These are phyloP conservation scores for Habropoda laboriosa DNA, from an alignment of 1,140 invertebrate genomes.

Conservation along the genomic window DNA sequence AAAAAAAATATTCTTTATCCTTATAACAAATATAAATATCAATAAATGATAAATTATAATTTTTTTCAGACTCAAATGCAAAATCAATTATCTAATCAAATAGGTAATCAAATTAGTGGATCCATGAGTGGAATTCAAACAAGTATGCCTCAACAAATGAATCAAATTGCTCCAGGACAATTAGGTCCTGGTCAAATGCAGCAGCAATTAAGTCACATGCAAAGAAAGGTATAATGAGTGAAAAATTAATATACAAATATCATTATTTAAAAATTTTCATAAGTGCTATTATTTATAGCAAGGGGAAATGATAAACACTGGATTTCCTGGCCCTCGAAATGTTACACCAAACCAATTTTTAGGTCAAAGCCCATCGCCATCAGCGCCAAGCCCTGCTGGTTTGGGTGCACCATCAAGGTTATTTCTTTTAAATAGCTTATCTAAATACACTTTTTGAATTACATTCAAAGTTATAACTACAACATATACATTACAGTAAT, in stretches of 20 bases:
- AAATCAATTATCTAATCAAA: conserved; percentile 82
- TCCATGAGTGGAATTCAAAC: conserved; percentile 79
- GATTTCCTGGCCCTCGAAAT: conserved; percentile 82
- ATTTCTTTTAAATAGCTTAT: conserved; percentile 21
- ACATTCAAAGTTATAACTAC: conserved; percentile 1
- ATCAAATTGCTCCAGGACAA: conserved; percentile 82
- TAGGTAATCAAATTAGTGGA: conserved; percentile 78
- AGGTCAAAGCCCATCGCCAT: conserved; percentile 86
- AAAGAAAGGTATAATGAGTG: conserved; percentile 74
- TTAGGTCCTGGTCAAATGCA: conserved; percentile 83
- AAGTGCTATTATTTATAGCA: conserved; percentile 66
- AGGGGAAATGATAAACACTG: conserved; percentile 79
- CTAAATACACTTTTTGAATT: conserved; percentile 22
- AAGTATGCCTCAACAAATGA: conserved; percentile 78
- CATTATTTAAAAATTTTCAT: background rate
- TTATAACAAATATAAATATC: background rate
- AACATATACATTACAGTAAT: conserved; percentile 75
- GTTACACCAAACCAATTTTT: conserved; percentile 86
- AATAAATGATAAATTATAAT: background rate
- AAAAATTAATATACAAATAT: background rate
- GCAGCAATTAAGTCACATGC: conserved; percentile 82
- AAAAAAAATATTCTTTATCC: background rate
- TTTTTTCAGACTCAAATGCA: conserved; percentile 77
- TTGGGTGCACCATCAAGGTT: conserved; percentile 83
- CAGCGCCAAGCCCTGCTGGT: conserved; percentile 86